These are phyloP conservation scores for Rhagoletis pomonella DNA, from an alignment of 1,140 invertebrate genomes.

Conservation along the genomic window DNA sequence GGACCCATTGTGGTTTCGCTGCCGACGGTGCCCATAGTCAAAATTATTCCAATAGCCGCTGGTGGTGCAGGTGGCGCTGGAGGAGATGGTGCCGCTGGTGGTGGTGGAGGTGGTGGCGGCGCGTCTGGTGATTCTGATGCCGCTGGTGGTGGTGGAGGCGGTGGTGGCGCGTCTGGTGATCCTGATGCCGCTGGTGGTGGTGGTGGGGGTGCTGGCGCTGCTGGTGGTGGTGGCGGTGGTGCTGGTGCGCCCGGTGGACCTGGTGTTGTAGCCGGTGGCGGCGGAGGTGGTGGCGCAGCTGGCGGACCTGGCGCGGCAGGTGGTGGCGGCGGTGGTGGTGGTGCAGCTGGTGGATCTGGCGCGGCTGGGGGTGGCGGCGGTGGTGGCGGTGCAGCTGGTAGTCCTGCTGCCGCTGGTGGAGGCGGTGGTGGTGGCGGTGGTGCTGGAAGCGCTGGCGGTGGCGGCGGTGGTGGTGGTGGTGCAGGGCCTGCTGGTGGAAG, in stretches of 20 bases:
- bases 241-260: not conserved
- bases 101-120: conserved; percentile 43
- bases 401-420: conserved; percentile 57
- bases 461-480: conserved; percentile 66
- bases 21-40: conserved; percentile 53
- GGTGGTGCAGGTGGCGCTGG: conserved; percentile 13
- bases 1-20: conserved; percentile 49
- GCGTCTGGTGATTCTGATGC: not conserved
- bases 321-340: conserved; percentile 61
- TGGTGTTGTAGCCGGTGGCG: conserved; percentile 45
- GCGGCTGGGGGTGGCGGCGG: conserved; percentile 66
- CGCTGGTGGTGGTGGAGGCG: conserved; percentile 48
- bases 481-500: conserved; percentile 61
- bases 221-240: conserved; percentile 14
- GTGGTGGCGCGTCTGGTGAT: not conserved
- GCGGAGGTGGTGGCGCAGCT: conserved; percentile 54
- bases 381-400: conserved; percentile 62
- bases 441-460: conserved; percentile 61
- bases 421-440: not conserved
- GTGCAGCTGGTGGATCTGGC: conserved; percentile 67
- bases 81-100: conserved; percentile 3
- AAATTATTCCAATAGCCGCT: too few species aligned
- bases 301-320: conserved; percentile 63
- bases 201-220: not conserved
- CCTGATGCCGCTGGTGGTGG: not conserved